Conservation (phyloP, 2,888 invertebrate species). For the Melinopterus prodromus region DNA sequence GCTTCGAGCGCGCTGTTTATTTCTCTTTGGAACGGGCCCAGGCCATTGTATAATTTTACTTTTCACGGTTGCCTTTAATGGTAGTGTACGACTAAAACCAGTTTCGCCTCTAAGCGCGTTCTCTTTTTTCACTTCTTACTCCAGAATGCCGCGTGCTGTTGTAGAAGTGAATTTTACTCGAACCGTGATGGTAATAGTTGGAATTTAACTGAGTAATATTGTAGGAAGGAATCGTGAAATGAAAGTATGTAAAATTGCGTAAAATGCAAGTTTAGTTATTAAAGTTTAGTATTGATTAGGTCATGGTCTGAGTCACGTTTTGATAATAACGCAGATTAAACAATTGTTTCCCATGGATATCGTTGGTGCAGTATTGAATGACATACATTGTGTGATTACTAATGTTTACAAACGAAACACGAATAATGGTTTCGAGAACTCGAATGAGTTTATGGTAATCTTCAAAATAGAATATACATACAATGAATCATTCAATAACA, state of each 20-base stretch:
- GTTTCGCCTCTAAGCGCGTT: not conserved
- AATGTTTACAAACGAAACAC: not conserved
- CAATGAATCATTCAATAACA: not conserved
- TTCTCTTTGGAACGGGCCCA: not conserved
- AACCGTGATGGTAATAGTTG: not conserved
- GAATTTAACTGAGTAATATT: not conserved
- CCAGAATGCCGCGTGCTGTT: not conserved
- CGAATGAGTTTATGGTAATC: not conserved
- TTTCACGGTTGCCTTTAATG: not conserved
- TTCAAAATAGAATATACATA: not conserved
- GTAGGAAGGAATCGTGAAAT: not conserved
- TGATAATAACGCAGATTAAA: not conserved
- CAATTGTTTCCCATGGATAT: not conserved
- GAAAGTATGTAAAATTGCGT: not conserved
- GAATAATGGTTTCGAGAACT: not conserved
- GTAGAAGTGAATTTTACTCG: not conserved
- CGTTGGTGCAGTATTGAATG: not conserved
- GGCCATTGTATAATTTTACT: conserved; percentile 4
- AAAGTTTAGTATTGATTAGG: not conserved
- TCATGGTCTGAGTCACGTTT: not conserved
- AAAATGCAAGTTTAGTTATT: not conserved
- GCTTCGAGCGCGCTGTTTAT: not conserved
- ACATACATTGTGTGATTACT: not conserved
- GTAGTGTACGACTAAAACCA: not conserved
- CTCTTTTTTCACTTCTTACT: not conserved